Percentiles rank a stretch among this genome's conserved stretches.
Evolutionary conservation across 2,797 vertebrate species (phyloP).

Genomic region (Cossypha caffra): DNA sequence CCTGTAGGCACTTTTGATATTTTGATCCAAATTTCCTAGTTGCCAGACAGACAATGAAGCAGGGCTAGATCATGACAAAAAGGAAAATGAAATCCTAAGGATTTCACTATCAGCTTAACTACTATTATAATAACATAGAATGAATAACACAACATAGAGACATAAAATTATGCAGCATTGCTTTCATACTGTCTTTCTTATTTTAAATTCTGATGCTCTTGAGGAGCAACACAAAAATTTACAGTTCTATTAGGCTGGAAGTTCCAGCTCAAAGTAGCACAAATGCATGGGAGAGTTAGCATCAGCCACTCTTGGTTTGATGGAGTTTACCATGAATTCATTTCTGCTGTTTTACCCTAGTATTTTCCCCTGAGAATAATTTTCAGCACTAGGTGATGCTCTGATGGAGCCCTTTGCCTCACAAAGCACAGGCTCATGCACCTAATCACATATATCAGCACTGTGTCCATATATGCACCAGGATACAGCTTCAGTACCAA

Average conservation of each 20-base stretch:
- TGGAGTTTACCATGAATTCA: background rate
- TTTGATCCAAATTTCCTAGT: background rate
- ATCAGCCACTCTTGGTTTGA: background rate
- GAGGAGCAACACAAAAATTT: background rate
- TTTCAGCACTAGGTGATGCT: background rate
- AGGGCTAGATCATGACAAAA: background rate
- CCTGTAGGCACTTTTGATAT: background rate
- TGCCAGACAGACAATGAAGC: background rate
- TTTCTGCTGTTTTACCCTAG: background rate
- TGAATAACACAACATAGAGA: background rate
- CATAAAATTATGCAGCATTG: background rate
- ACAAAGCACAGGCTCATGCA: background rate
- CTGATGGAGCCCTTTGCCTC: background rate
- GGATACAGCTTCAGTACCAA: background rate
- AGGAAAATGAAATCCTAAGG: background rate
- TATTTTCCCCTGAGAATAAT: background rate
- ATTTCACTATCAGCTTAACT: background rate
- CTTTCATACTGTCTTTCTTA: background rate
- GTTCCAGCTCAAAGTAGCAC: background rate
- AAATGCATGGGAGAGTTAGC: background rate
- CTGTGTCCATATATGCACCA: background rate
- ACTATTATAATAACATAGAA: background rate
- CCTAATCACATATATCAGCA: background rate
- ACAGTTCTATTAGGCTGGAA: background rate
- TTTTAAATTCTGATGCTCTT: background rate